Base-by-base conservation (phyloP, 2,888 invertebrate species). In the Gymnoscelis rufifasciata region DNA sequence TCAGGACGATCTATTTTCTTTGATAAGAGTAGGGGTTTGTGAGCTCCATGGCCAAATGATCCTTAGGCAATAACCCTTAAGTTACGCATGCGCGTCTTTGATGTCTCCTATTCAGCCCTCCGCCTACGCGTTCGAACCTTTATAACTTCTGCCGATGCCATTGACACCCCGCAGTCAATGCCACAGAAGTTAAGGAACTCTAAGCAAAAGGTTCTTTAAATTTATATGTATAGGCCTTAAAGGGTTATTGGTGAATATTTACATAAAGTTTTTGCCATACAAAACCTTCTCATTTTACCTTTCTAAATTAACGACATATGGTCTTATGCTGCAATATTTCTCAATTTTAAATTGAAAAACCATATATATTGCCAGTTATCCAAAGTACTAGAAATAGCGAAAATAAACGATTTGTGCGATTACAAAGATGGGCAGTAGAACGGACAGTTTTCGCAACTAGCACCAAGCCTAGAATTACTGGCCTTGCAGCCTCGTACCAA, bases 361-460 rank as follows among this genome's bases (percentile, higher is more conserved):
- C n/a, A n/a, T n/a, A n/a, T n/a, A n/a, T n/a, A n/a, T n/a, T n/a
- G n/a, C n/a, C n/a, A n/a, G n/a, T n/a, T n/a, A n/a, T n/a, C n/a
- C n/a, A n/a, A n/a, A n/a, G n/a, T n/a, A n/a, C n/a, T 69, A 68
- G 68, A 51, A 68, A 3, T 7, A 7, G 68, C 71, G 68, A 69
- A 56, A 71, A 71, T 74, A 78, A 77, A 75, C 65, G 60, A 62
- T 49, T 77, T 64, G 66, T 59, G 65, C 61, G 59, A 69, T 74
- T 77, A 74, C 71, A 72, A 71, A 65, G 69, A 75, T 76, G 76
- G 68, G 72, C 78, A 80, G 68, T 71, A 74, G 76, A 78, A 78
- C 80, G 77, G 51, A 59, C 63, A 60, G 62, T 74, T 82, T 78
- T 78, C 77, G 79, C 74, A 83, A 83, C 65, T 54, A 49, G 63